A percentile compares a stretch with the other conserved stretches of the same genome.
Evolutionary conservation across 2,113 vertebrate species (phyloP).

Genomic region (Suncus etruscus): DNA sequence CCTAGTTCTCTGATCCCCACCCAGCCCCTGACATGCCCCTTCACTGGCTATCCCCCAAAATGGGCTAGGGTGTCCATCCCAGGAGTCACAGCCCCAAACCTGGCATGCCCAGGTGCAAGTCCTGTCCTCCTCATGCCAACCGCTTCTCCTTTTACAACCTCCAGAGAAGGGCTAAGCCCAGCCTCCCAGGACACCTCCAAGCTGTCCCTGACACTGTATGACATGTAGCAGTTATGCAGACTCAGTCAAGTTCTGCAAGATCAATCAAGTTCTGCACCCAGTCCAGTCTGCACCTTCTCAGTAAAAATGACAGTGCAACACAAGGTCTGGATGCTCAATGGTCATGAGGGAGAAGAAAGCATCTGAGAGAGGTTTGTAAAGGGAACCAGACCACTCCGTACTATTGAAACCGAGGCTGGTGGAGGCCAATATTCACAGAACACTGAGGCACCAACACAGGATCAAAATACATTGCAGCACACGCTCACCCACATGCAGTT

Average conservation of each 20-base stretch:
- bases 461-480: neutral
- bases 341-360: neutral
- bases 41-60: neutral
- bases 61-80: too few species aligned
- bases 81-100: neutral
- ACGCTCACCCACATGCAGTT: neutral
- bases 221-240: rapidly evolving
- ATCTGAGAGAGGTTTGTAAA: neutral
- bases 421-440: neutral
- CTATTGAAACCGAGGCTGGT: too few species aligned
- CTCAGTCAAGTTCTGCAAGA: neutral
- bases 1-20: neutral
- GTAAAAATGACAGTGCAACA: neutral
- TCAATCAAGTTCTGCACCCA: too few species aligned
- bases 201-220: too few species aligned
- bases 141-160: too few species aligned
- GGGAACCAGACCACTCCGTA: neutral
- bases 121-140: too few species aligned
- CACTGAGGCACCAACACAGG: neutral
- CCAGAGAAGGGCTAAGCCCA: too few species aligned
- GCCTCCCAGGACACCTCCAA: neutral
- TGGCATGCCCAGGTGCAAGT: too few species aligned
- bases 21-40: neutral
- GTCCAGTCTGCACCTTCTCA: neutral
- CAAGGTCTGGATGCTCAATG: neutral